Conservation (phyloP, 2,113 vertebrate species). For the Acrocephalus kingi region DNA sequence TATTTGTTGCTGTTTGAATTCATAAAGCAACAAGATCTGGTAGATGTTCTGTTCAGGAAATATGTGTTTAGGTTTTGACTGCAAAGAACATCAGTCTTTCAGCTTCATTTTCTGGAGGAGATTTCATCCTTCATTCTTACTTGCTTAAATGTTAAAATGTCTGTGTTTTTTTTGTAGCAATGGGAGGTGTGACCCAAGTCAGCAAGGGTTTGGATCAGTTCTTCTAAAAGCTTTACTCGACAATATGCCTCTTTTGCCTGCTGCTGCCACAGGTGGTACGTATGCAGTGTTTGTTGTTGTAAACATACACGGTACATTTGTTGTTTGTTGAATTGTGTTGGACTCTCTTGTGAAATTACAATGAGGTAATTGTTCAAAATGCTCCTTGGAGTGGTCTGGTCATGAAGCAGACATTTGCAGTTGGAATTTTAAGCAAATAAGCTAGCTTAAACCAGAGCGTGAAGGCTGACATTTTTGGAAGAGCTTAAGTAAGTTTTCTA, state of each 20-base stretch:
- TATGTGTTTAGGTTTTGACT: neutral
- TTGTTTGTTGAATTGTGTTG: neutral
- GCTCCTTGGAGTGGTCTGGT: neutral
- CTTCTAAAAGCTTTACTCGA: slow-evolving; percentile 94
- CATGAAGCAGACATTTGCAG: neutral
- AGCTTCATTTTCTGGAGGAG: neutral
- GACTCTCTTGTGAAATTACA: neutral
- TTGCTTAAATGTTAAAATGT: neutral
- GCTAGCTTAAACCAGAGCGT: neutral
- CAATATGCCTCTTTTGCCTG: slow-evolving; percentile 94
- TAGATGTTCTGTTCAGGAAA: neutral
- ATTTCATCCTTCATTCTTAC: neutral
- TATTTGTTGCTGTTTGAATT: neutral
- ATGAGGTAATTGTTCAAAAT: neutral
- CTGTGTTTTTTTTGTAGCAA: slow-evolving; percentile 76
- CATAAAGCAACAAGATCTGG: neutral
- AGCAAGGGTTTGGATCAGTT: slow-evolving; percentile 89
- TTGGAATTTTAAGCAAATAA: neutral
- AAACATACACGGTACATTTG: neutral
- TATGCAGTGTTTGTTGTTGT: neutral
- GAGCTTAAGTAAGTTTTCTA: neutral
- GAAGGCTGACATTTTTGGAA: neutral
- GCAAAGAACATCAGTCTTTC: neutral
- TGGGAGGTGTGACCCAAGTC: slow-evolving; percentile 91
- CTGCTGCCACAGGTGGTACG: slow-evolving; percentile 95